phyloP scores from a whole-genome alignment of 53 echinoderm and acorn worm genomes.

The Astropecten irregularis region DNA sequence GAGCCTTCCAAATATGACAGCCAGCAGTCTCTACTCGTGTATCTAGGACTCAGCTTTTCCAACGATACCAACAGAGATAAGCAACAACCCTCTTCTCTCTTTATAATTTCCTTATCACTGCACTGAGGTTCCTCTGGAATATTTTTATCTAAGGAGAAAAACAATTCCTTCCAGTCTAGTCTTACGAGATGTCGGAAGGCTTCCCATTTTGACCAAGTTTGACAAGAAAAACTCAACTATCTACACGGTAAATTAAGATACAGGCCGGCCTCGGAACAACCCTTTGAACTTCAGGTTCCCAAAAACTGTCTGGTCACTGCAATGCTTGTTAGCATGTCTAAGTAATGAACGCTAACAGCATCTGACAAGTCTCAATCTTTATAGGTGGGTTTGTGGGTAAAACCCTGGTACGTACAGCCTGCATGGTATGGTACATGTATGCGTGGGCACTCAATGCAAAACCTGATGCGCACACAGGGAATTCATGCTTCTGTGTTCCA shows the following conservation, averaged over 20 bases:
- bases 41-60: too few relatives aligned
- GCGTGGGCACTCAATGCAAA: too few relatives aligned
- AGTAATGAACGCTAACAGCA: background rate
- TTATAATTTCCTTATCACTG: background rate
- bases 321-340: slow-evolving; percentile 37
- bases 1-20: too few relatives aligned
- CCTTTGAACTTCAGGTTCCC: background rate
- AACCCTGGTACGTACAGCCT: background rate
- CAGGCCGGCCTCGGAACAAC: background rate
- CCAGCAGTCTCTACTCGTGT: too few relatives aligned
- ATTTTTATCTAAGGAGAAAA: background rate
- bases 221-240: background rate
- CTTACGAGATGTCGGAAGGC: background rate
- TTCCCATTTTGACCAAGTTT: background rate
- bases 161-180: too few relatives aligned
- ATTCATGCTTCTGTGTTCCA: too few relatives aligned
- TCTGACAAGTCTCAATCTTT: background rate
- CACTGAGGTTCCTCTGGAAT: background rate
- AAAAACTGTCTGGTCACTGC: slow-evolving; percentile 47
- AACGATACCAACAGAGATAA: background rate
- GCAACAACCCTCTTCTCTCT: background rate
- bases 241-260: background rate
- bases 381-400: background rate
- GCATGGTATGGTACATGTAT: background rate
- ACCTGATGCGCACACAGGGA: too few relatives aligned